Base-by-base conservation (phyloP, 2,113 vertebrate genomes). In the Trochalopteron elliotii region DNA sequence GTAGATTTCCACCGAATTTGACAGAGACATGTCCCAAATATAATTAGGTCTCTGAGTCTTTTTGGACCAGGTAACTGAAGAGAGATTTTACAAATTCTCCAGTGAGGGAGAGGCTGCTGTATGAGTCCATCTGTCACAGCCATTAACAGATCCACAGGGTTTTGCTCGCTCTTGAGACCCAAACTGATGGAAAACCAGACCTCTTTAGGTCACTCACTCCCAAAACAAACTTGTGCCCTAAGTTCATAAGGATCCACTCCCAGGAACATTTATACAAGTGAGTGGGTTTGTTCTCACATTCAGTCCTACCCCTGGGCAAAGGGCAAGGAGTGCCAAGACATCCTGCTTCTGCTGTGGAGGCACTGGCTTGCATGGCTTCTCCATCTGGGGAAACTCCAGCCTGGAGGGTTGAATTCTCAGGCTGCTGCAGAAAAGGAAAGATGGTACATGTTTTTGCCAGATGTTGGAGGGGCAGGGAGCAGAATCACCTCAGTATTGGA, bases 261-360 rank as follows among this genome's bases (percentile, higher is more conserved):
- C 7, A 21, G 9, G 8, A 80, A 25, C 33, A 15, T 57, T 24
- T 28, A 19, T 53, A 65, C 0, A 0, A 14, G 27, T 4, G 5
- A 55, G 11, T 25, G 35, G 31, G 25, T 76, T 84, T 80, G 5
- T n/a, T 91, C 53, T 77, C 67, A 33, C 47, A 37, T 24, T 22
- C 19, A 68, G n/a, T 60, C 35, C 30, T 59, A 57, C 18, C 24
- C 27, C 10, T 52, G 44, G 23, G 11, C 15, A 74, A 67, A 27
- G 61, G 47, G 7, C 0, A 3, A 72, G 22, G 35, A 56, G 12
- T 7, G 3, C n/a, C 28, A 30, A 49, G 24, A 31, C 1, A 1
- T 76, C 15, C 31, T 19, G 1, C 15, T 74, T 69, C 30, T 71
- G 28, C 39, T 88, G 12, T 67, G 72, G 52, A 91, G 39, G 24